These are phyloP conservation scores for Achatina immaculata DNA, from an alignment of 1,140 invertebrate genomes.

Conservation along the genomic window DNA sequence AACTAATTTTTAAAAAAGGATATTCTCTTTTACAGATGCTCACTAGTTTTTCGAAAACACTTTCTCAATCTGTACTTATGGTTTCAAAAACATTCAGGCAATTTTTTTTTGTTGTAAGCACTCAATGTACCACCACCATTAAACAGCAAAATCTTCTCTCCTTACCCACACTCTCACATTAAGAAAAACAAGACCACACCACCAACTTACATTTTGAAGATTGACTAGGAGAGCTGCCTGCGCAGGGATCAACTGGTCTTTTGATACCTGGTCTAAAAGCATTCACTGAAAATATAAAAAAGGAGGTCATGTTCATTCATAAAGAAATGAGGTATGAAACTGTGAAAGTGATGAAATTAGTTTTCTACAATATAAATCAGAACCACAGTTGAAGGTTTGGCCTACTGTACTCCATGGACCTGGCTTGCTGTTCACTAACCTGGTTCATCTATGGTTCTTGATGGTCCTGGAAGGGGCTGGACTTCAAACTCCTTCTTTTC, in stretches of 20 bases:
- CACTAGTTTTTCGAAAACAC: no score
- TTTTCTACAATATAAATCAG: no score
- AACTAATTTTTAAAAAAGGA: no score
- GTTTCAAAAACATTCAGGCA: no score
- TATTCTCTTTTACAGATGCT: no score
- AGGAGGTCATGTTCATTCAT: background rate
- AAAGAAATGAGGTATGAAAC: background rate
- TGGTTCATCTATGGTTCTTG: conserved; percentile 33
- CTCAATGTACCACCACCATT: background rate
- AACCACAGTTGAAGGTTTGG: no score
- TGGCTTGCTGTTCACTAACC: no score
- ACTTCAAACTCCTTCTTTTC: conserved; percentile 39
- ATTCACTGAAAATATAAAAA: conserved; percentile 49
- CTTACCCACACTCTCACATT: background rate
- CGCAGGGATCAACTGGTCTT: conserved; percentile 38
- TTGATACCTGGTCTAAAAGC: conserved; percentile 59
- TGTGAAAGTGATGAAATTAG: no score
- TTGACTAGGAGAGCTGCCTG: conserved; percentile 9
- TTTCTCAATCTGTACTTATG: no score
- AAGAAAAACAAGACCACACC: background rate
- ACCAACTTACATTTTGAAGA: background rate
- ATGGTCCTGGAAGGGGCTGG: conserved; percentile 39
- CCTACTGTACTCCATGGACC: no score
- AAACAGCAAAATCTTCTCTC: background rate
- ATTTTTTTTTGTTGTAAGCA: no score